Conservation (phyloP, 92 coral and sea anemone genomes). For the Siderastrea siderea region DNA sequence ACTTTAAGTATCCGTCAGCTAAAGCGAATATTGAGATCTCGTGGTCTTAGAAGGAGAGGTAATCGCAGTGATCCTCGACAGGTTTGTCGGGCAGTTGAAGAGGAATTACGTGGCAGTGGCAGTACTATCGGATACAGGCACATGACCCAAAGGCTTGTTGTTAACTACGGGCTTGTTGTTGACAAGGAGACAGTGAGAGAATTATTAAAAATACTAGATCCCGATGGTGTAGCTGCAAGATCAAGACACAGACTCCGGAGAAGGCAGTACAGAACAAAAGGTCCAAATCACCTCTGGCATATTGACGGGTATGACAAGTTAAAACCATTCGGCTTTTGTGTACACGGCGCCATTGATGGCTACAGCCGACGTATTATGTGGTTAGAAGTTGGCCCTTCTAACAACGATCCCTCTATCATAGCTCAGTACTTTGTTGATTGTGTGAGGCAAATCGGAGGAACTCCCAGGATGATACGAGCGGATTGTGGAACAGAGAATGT, state of each 20-base stretch:
- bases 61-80: conserved; percentile 40
- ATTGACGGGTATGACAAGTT: no score
- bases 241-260: conserved; percentile 65
- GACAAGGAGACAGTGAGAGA: conserved; percentile 60
- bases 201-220: conserved; percentile 52
- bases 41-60: conserved; percentile 52
- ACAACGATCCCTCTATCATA: neutral
- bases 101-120: conserved; percentile 55
- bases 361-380: conserved; percentile 35
- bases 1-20: no score
- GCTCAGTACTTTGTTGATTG: conserved; percentile 46
- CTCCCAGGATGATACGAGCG: conserved; percentile 32
- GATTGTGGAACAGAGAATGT: conserved; percentile 1
- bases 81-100: conserved; percentile 48
- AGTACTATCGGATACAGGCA: conserved; percentile 12
- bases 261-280: no score
- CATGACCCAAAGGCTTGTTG: conserved; percentile 44
- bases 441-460: conserved; percentile 53
- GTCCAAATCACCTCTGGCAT: no score
- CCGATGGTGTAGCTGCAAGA: conserved; percentile 70
- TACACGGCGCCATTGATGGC: neutral
- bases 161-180: conserved; percentile 44
- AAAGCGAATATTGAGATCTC: neutral
- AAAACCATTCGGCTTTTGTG: no score
- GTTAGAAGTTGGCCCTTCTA: no score